Conservation (phyloP, 2,113 vertebrate species). For the Tiliqua scincoides region DNA sequence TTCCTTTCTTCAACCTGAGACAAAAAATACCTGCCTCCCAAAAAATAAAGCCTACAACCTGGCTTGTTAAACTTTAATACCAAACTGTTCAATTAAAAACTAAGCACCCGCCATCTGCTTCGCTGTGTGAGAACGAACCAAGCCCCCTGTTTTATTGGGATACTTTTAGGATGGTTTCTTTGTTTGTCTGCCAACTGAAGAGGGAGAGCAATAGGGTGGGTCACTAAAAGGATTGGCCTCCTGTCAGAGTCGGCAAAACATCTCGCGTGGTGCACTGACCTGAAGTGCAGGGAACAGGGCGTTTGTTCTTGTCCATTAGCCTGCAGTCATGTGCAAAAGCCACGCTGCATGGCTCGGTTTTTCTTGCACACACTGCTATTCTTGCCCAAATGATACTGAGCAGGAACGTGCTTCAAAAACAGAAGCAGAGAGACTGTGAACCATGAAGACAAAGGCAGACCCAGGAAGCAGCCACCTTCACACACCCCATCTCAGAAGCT, state of each 20-base stretch:
- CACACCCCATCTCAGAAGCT: background rate
- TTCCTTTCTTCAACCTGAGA: background rate
- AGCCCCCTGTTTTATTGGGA: background rate
- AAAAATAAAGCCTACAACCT: background rate
- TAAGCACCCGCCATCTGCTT: background rate
- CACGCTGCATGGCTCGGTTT: background rate
- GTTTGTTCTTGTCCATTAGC: constrained; percentile 2
- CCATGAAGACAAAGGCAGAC: background rate
- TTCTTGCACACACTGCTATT: background rate
- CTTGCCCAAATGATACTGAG: background rate
- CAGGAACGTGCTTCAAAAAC: background rate
- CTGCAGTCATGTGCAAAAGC: background rate
- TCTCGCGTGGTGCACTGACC: background rate
- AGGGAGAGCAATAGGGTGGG: background rate
- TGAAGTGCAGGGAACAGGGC: background rate
- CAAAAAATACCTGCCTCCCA: background rate
- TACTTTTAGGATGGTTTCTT: background rate
- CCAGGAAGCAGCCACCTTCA: background rate
- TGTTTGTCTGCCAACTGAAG: background rate
- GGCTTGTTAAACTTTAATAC: constrained; percentile 12
- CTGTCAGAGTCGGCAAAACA: background rate
- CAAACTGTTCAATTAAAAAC: constrained; percentile 1
- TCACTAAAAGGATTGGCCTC: background rate
- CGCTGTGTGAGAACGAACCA: background rate
- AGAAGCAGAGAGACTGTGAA: background rate